These are phyloP conservation scores for Hyperopisus bebe DNA, from an alignment of 2,113 vertebrate species.

Conservation along the genomic window DNA sequence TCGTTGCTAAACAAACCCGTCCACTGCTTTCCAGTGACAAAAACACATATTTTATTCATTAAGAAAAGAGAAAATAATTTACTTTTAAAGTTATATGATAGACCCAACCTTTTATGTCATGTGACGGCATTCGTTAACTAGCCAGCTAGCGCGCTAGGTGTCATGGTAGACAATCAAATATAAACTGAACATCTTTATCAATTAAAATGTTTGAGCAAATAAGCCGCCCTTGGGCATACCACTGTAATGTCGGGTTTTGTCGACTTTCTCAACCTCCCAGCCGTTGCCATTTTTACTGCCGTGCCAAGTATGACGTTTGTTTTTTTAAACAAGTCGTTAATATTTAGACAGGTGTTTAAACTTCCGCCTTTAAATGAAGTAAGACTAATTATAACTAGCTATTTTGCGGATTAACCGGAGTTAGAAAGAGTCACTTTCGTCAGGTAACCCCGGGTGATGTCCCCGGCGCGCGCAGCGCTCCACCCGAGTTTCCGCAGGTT, in stretches of 20 bases:
- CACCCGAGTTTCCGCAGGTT: neutral
- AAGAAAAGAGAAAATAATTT: neutral
- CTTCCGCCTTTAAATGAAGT: neutral
- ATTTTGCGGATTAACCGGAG: neutral
- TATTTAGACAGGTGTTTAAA: neutral
- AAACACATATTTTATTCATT: neutral
- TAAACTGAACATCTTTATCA: neutral
- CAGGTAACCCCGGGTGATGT: neutral
- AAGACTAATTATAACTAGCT: neutral
- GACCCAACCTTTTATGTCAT: neutral
- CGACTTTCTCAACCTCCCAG: neutral
- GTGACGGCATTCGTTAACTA: neutral
- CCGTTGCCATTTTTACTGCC: constrained; percentile 21
- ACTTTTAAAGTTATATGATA: neutral
- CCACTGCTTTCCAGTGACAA: constrained; percentile 37
- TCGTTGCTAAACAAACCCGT: constrained; percentile 49
- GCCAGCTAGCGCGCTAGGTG: neutral
- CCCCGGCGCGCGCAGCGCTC: neutral
- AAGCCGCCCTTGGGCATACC: constrained; percentile 17
- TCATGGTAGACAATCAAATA: neutral
- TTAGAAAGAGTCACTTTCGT: neutral
- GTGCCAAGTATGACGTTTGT: neutral
- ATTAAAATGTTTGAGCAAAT: neutral
- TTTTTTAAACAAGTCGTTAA: neutral
- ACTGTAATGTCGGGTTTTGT: constrained; percentile 24